phyloP scores from a whole-genome alignment of 2,113 vertebrate species.

The Sula dactylatra region DNA sequence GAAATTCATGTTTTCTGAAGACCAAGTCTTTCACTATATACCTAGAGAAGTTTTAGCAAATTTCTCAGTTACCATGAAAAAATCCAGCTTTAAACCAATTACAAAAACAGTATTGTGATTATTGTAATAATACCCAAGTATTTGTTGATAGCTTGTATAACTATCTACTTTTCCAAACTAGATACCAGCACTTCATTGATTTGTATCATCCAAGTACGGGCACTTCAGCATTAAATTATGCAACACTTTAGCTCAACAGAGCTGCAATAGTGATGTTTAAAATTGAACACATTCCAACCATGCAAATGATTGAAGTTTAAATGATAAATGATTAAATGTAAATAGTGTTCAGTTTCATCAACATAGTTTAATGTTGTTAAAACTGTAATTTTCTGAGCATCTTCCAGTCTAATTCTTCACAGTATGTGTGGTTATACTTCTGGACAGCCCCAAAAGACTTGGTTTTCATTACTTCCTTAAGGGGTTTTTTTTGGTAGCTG shows the following conservation, averaged over 20 bases:
- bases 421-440: not conserved
- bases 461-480: not conserved
- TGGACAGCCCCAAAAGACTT: not conserved
- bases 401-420: not conserved
- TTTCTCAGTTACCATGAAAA: not conserved
- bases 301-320: not conserved
- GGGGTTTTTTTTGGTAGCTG: accelerated
- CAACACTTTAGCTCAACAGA: not conserved
- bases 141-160: not conserved
- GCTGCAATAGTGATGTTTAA: not conserved
- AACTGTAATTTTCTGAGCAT: not conserved
- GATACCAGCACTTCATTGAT: not conserved
- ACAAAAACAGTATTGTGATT: not conserved
- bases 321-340: not conserved
- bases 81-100: not conserved
- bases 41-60: not conserved
- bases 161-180: not conserved
- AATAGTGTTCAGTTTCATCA: not conserved
- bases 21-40: not conserved
- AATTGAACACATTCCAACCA: not conserved
- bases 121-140: not conserved
- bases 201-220: not conserved
- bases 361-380: not conserved
- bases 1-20: not conserved
- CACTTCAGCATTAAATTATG: not conserved